Percentiles rank a stretch among this genome's conserved stretches.
These are phyloP conservation scores for Imbricaverruca yamaguchii DNA, from an alignment of 2,888 invertebrate genomes.

Conservation along the genomic window DNA sequence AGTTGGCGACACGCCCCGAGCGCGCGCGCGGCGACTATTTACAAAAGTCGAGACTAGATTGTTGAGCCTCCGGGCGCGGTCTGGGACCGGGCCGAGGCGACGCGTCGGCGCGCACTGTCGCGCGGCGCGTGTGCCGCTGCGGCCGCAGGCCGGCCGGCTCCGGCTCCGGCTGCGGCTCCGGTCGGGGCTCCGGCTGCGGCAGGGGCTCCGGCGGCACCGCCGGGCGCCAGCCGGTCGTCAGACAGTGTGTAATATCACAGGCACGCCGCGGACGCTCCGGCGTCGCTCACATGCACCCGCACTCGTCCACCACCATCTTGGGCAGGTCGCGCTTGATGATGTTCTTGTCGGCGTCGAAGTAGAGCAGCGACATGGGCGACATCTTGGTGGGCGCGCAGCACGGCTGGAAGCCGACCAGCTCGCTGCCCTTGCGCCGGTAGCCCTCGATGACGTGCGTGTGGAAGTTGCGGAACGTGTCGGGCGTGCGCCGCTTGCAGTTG, in stretches of 20 bases:
- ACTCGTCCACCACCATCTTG: conserved; percentile 93
- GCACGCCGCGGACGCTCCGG: background rate
- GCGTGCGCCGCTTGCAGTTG: conserved; percentile 70
- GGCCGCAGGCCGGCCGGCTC: no score
- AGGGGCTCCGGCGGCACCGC: background rate
- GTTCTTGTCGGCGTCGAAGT: conserved; percentile 80
- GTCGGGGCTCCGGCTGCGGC: background rate
- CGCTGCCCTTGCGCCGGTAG: conserved; percentile 54
- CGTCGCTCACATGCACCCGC: conserved; percentile 71
- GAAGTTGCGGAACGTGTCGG: conserved; percentile 75
- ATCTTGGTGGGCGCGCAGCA: conserved; percentile 89
- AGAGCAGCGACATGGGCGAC: conserved; percentile 84
- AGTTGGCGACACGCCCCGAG: background rate
- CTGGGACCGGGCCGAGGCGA: background rate
- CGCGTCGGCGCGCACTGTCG: background rate
- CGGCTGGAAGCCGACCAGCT: conserved; percentile 61
- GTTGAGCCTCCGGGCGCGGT: background rate
- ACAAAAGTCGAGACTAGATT: conserved; percentile 16
- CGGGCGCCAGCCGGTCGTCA: background rate
- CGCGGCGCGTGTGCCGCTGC: no score
- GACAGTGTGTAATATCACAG: conserved; percentile 12
- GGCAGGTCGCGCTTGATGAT: conserved; percentile 89
- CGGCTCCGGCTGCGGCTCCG: no score
- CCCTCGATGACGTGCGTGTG: conserved; percentile 88
- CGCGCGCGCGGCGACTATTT: background rate